Evolutionary conservation across 2,113 vertebrate species (phyloP), one percentile per base, ranked within the genome.

Genomic region (Hoplias malabaricus): DNA sequence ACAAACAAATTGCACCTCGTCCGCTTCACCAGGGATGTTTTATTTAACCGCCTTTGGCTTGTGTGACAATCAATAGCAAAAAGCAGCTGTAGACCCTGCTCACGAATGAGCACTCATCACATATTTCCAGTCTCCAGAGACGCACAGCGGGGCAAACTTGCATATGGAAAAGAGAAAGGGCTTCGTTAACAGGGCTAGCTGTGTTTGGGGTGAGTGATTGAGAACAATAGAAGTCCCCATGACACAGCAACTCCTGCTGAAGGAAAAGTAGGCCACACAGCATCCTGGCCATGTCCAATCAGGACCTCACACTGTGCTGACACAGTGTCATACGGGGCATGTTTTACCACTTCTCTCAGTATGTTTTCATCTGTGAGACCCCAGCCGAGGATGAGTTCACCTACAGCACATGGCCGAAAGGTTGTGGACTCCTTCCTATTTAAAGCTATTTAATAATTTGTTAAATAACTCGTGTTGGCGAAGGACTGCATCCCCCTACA

Each of bases 1-100:
- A 91, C 90, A 90, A 93, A 92, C 91, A 92, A 92, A 92, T 92
- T 93, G 90, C 91, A 90, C 85, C 90, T 92, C 87, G 85, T 91
- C 92, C 90, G 80, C 85, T 89, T 77, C 76, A 85, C 83, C 73
- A 79, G 82, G 84, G 73, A 87, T 87, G 82, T 87, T 83, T 73
- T 77, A 43, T 90, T 91, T 91, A 90, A 92, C 86, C 82, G 86
- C 84, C 86, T 85, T 86, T 89, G 91, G 90, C 88, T 87, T 85
- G 71, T 21, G 78, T 76, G 81, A 81, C 89, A 87, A 90, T 90
- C 87, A 86, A 88, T 90, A 88, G 84, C 48, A 56, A 76, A 42
- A 53, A 42, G 65, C 66, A 48, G 23, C 50, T 53, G 40, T 67
- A 23, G 27, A n/a, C n/a, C 12, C 8, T 40, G 73, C 69, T 76